phyloP scores from a whole-genome alignment of 2,888 invertebrate genomes.

The Coenonympha arcania region DNA sequence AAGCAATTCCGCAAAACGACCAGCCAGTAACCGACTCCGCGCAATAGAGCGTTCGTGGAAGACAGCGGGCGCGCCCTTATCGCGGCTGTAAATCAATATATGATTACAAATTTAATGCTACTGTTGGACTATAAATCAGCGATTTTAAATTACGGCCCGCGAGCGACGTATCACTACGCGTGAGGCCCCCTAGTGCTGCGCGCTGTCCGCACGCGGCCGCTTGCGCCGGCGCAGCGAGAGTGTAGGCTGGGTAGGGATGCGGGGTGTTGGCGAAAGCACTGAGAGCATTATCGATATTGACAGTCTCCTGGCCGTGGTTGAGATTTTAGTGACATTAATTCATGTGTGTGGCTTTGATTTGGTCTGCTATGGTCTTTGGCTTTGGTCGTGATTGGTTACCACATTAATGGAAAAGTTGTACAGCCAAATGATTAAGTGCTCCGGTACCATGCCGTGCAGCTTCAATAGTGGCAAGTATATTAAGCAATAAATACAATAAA shows the following conservation, averaged over 20 bases:
- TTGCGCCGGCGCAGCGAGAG: constrained; percentile 12
- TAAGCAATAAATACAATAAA: no score
- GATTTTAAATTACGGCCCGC: constrained; percentile 72
- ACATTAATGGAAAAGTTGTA: no score
- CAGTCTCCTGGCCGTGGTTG: no score
- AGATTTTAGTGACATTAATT: no score
- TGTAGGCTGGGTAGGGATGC: constrained; percentile 31
- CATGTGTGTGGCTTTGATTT: no score
- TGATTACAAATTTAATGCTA: constrained; percentile 75
- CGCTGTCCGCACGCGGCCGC: constrained; percentile 53
- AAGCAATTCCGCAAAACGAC: constrained; percentile 50
- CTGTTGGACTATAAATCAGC: constrained; percentile 72
- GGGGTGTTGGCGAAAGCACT: background rate
- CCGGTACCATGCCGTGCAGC: no score
- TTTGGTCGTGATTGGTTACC: no score
- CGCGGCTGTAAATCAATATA: constrained; percentile 72
- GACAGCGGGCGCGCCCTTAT: constrained; percentile 65
- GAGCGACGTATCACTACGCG: constrained; percentile 65
- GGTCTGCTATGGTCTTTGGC: no score
- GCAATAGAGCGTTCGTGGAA: constrained; percentile 62
- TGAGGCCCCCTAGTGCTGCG: constrained; percentile 72
- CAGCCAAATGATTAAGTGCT: no score
- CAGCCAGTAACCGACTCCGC: constrained; percentile 13
- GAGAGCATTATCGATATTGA: background rate
- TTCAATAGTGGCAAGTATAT: no score